These are phyloP conservation scores for Tachysurus fulvidraco DNA, from an alignment of 2,113 vertebrate genomes.

Conservation along the genomic window DNA sequence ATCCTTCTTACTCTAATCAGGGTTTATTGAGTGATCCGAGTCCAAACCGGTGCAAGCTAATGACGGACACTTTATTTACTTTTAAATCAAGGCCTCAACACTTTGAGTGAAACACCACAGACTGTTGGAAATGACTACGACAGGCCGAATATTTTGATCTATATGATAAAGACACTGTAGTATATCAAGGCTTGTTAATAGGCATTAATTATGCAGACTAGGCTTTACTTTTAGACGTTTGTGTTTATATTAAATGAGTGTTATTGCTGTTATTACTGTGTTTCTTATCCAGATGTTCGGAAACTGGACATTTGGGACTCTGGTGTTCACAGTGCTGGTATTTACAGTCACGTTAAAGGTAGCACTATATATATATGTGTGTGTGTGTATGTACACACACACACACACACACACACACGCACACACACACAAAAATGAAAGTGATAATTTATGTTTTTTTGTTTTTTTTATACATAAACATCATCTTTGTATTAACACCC, in stretches of 20 bases:
- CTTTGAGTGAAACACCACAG: too few relatives aligned
- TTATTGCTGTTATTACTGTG: slow-evolving; percentile 48
- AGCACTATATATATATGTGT: slow-evolving; percentile 40
- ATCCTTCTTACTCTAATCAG: background rate
- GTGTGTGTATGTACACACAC: background rate
- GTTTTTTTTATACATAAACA: background rate
- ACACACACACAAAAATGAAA: background rate
- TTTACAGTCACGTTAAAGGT: slow-evolving; percentile 97
- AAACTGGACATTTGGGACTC: slow-evolving; percentile 96
- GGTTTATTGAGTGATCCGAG: background rate
- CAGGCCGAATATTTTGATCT: background rate
- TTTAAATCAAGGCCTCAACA: too few relatives aligned
- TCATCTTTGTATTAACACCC: background rate
- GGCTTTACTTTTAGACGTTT: too few relatives aligned
- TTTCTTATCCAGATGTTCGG: slow-evolving; percentile 84
- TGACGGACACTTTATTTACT: too few relatives aligned
- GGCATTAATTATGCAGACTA: background rate
- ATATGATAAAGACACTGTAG: background rate
- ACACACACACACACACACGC: background rate
- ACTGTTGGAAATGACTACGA: too few relatives aligned
- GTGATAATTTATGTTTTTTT: background rate
- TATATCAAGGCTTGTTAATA: background rate
- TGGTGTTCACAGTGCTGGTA: slow-evolving; percentile 93
- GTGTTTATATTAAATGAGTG: slow-evolving; percentile 32
- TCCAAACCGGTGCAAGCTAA: too few relatives aligned